These are phyloP conservation scores for Erebia aethiops DNA, from an alignment of 2,888 invertebrate genomes.

Conservation along the genomic window DNA sequence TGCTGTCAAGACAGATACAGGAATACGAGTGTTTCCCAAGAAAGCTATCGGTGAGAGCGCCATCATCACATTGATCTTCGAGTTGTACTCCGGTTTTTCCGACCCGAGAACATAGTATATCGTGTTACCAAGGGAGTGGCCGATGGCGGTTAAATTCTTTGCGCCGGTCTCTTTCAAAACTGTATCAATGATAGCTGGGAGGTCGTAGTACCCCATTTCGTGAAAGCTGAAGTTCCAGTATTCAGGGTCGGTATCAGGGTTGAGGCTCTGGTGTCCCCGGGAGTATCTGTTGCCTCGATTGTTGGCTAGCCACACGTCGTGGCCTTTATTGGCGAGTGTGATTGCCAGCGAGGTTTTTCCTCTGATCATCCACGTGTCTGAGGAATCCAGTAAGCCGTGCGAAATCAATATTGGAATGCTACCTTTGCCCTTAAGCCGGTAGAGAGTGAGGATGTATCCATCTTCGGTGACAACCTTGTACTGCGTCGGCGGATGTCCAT, in stretches of 20 bases:
- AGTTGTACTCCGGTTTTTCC: slow-evolving; percentile 81
- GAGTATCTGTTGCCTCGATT: slow-evolving; percentile 84
- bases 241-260: slow-evolving; percentile 52
- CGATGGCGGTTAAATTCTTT: slow-evolving; percentile 78
- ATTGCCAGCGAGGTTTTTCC: slow-evolving; percentile 48
- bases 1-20: slow-evolving; percentile 20
- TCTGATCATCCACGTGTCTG: slow-evolving; percentile 48
- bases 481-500: slow-evolving; percentile 40
- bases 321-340: slow-evolving; percentile 44
- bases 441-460: slow-evolving; percentile 50
- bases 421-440: slow-evolving; percentile 43
- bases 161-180: slow-evolving; percentile 70
- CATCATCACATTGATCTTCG: slow-evolving; percentile 79
- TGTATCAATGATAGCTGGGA: slow-evolving; percentile 84
- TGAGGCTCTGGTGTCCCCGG: slow-evolving; percentile 67
- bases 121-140: slow-evolving; percentile 88
- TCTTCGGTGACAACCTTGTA: slow-evolving; percentile 50
- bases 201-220: slow-evolving; percentile 76
- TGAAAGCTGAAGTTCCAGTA: slow-evolving; percentile 84
- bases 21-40: slow-evolving; percentile 32
- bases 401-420: slow-evolving; percentile 44
- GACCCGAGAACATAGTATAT: slow-evolving; percentile 81
- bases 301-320: slow-evolving; percentile 60
- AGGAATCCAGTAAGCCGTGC: slow-evolving; percentile 48
- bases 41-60: slow-evolving; percentile 62